Percentiles rank a stretch among this genome's conserved stretches.
Evolutionary conservation across 2,888 invertebrate species (phyloP).

Genomic region (Nesidiocoris tenuis): DNA sequence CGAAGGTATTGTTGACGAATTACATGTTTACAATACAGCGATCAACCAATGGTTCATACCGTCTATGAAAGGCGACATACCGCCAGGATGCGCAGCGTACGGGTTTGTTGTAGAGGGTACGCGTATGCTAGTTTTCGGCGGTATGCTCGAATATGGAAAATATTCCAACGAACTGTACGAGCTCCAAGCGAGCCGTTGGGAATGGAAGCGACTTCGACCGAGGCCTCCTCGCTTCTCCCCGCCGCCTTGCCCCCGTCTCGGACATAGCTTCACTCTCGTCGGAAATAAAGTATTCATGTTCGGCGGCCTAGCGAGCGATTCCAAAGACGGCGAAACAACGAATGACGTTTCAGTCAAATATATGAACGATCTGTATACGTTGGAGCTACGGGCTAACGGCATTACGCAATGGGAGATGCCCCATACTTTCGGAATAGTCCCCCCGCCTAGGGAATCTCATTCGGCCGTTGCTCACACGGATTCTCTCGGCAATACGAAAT

Average conservation of each 20-base stretch:
- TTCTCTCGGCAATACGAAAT: constrained; percentile 73
- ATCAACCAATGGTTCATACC: constrained; percentile 99
- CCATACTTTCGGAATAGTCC: constrained; percentile 81
- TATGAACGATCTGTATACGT: constrained; percentile 91
- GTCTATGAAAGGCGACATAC: constrained; percentile 93
- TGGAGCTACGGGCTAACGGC: constrained; percentile 80
- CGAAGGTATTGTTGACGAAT: constrained; percentile 99
- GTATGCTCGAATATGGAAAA: constrained; percentile 99
- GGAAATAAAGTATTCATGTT: constrained; percentile 92
- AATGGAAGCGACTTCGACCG: constrained; percentile 94
- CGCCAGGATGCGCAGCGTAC: constrained; percentile 98
- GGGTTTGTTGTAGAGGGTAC: constrained; percentile 98
- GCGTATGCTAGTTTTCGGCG: constrained; percentile 94
- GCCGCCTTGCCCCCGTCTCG: constrained; percentile 90
- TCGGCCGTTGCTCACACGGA: constrained; percentile 89
- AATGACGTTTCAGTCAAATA: constrained; percentile 61
- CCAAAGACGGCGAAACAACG: constrained; percentile 96
- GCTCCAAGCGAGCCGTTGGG: constrained; percentile 88
- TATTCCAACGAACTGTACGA: constrained; percentile 98
- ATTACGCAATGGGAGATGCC: constrained; percentile 86
- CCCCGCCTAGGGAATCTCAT: constrained; percentile 95
- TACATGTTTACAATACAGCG: constrained; percentile 98
- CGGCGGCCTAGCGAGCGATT: constrained; percentile 96
- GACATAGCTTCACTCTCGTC: constrained; percentile 95
- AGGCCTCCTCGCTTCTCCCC: constrained; percentile 80